Evolutionary conservation across 2,113 vertebrate species (phyloP).

Genomic region (Poecilia latipinna): DNA sequence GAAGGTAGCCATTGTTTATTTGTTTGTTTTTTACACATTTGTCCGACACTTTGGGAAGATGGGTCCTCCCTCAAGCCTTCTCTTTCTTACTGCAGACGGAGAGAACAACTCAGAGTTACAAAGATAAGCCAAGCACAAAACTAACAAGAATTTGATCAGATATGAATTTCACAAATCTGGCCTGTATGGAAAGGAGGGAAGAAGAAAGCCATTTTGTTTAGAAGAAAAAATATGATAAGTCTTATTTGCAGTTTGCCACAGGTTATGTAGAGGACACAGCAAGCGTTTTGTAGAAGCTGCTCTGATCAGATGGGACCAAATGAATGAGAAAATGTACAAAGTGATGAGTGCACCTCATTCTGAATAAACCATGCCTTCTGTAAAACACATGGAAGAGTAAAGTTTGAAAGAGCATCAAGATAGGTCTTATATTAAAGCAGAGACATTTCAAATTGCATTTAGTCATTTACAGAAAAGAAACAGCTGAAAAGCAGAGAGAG

Average conservation of each 20-base stretch:
- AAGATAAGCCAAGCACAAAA: neutral
- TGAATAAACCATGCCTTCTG: too few species aligned
- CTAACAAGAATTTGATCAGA: neutral
- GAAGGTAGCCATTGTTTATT: constrained; percentile 43
- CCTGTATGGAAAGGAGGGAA: too few species aligned
- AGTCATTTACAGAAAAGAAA: neutral
- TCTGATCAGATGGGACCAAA: neutral
- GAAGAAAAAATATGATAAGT: too few species aligned
- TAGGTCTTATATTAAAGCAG: neutral
- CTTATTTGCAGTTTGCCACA: too few species aligned
- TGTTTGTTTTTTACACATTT: constrained; percentile 81
- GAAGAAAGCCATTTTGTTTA: too few species aligned
- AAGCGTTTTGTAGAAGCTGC: too few species aligned
- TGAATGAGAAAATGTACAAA: too few species aligned
- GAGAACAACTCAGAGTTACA: constrained; percentile 5
- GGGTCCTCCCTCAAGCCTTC: constrained; percentile 92
- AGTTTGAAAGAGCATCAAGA: neutral
- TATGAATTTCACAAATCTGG: too few species aligned
- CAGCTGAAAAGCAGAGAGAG: neutral
- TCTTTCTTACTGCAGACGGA: constrained; percentile 89
- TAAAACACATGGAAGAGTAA: neutral
- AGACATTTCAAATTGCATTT: neutral
- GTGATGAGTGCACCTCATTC: too few species aligned
- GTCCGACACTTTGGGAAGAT: constrained; percentile 97
- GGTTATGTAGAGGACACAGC: too few species aligned